These are phyloP conservation scores for Eupithecia centaureata DNA, from an alignment of 2,888 invertebrate genomes.

Conservation along the genomic window DNA sequence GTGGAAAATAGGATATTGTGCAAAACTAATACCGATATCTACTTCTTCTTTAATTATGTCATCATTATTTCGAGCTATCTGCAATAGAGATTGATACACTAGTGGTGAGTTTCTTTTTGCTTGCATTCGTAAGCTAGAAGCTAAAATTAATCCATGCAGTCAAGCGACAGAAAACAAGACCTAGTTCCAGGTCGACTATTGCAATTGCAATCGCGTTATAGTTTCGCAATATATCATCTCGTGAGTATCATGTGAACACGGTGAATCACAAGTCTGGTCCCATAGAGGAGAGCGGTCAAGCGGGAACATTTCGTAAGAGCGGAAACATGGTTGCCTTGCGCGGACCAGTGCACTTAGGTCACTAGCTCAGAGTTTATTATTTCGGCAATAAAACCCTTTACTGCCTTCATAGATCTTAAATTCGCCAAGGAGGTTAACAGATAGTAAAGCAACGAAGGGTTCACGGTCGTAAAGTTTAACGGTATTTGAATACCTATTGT, in stretches of 20 bases:
- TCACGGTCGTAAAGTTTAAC: slow-evolving; percentile 50
- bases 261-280: slow-evolving; percentile 52
- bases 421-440: slow-evolving; percentile 42
- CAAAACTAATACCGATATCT: slow-evolving; percentile 8
- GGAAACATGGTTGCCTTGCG: slow-evolving; percentile 57
- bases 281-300: slow-evolving; percentile 48
- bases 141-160: neutral
- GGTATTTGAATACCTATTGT: slow-evolving; percentile 34
- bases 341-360: slow-evolving; percentile 51
- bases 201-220: slow-evolving; percentile 48
- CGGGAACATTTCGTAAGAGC: slow-evolving; percentile 56
- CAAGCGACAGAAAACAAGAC: slow-evolving; percentile 1
- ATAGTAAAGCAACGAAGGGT: slow-evolving; percentile 46
- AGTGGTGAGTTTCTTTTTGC: neutral
- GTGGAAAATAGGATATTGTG: slow-evolving; percentile 14
- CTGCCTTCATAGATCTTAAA: slow-evolving; percentile 28
- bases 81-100: neutral
- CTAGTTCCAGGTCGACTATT: slow-evolving; percentile 25
- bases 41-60: neutral
- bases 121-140: neutral
- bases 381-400: slow-evolving; percentile 26
- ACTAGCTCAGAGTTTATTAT: slow-evolving; percentile 31
- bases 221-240: slow-evolving; percentile 53
- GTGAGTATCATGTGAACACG: slow-evolving; percentile 42
- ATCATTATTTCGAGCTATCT: slow-evolving; percentile 6